These are phyloP conservation scores for Myotis lucifugus DNA, from an alignment of 2,113 vertebrate genomes.

Conservation along the genomic window DNA sequence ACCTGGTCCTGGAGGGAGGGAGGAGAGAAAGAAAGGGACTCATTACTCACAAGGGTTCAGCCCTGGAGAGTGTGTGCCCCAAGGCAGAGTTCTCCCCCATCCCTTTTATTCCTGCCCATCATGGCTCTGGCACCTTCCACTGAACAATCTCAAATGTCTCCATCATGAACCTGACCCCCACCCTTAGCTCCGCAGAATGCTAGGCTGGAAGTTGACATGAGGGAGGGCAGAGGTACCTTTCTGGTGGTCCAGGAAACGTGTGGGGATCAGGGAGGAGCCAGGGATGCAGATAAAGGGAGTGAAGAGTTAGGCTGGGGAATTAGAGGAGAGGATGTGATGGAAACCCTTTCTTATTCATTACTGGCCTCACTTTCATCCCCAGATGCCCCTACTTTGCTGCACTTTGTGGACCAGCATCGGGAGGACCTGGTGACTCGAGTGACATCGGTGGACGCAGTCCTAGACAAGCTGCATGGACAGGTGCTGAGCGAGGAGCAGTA, in stretches of 20 bases:
- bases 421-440: conserved; percentile 62
- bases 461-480: conserved; percentile 44
- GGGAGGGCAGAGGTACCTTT: background rate
- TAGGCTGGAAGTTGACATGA: background rate
- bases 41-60: background rate
- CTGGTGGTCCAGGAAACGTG: background rate
- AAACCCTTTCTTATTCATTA: background rate
- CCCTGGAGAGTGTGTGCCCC: background rate
- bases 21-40: background rate
- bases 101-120: background rate
- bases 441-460: conserved; percentile 36
- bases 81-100: background rate
- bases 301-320: no score
- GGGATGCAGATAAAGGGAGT: no score
- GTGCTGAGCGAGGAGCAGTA: conserved; percentile 38
- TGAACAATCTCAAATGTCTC: background rate
- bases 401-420: conserved; percentile 58
- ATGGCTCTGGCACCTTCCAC: background rate
- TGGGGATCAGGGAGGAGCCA: background rate
- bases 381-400: background rate
- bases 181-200: background rate
- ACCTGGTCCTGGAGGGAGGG: background rate
- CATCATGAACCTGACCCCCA: background rate
- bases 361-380: background rate
- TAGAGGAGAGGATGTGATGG: no score